Percentiles rank a stretch among this genome's conserved stretches.
Evolutionary conservation across 2,888 invertebrate genomes (phyloP).

Genomic region (Heliconius aoede): DNA sequence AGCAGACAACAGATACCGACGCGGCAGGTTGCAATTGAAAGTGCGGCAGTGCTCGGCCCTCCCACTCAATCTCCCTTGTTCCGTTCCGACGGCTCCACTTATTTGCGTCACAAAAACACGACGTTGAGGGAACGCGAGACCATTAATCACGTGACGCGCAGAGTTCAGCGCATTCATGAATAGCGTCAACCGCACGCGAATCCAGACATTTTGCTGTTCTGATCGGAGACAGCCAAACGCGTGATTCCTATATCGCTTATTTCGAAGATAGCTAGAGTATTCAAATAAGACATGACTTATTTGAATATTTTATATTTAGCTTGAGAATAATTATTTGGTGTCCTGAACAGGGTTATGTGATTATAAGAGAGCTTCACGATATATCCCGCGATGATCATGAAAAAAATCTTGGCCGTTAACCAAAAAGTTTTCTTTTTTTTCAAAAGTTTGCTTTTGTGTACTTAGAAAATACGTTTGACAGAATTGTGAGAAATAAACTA

Average conservation of each 20-base stretch:
- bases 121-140: constrained; percentile 78
- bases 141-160: constrained; percentile 80
- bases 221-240: constrained; percentile 43
- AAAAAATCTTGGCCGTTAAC: too few relatives aligned
- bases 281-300: not conserved
- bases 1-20: constrained; percentile 66
- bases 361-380: not conserved
- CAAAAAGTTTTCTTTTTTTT: too few relatives aligned
- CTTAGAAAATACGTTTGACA: too few relatives aligned
- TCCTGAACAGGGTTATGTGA: not conserved
- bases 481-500: too few relatives aligned
- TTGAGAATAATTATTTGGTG: too few relatives aligned
- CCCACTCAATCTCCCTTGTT: constrained; percentile 82
- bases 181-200: constrained; percentile 78
- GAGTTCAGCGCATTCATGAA: constrained; percentile 72
- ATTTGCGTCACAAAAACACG: constrained; percentile 84
- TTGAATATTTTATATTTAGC: not conserved
- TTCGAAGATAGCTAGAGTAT: not conserved
- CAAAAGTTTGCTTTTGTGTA: too few relatives aligned
- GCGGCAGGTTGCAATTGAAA: constrained; percentile 78
- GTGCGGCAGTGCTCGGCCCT: constrained; percentile 78
- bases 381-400: too few relatives aligned
- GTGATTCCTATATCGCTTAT: constrained; percentile 29
- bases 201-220: constrained; percentile 64
- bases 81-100: constrained; percentile 82